A percentile compares a stretch with the other conserved stretches of the same genome.
Conservation (phyloP, 2,888 invertebrate species). For the Hydraecia micacea region DNA sequence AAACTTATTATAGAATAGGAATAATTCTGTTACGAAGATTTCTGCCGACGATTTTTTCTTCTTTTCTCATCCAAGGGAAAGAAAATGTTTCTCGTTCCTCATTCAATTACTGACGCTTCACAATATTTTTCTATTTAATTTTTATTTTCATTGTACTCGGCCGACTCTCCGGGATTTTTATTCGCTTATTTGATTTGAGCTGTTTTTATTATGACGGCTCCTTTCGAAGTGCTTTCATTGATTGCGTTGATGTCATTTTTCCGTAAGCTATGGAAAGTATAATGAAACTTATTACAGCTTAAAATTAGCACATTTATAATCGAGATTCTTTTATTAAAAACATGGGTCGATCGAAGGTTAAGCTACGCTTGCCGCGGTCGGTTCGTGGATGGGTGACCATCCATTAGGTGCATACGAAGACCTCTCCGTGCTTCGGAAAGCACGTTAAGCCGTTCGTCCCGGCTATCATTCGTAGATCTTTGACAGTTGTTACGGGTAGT, state of each 20-base stretch:
- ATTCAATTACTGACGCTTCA: constrained; percentile 85
- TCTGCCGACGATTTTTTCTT: constrained; percentile 74
- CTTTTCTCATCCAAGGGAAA: constrained; percentile 60
- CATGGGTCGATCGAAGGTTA: neutral
- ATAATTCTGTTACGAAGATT: constrained; percentile 85
- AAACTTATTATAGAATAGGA: constrained; percentile 87
- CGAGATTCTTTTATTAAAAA: neutral
- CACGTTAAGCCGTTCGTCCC: neutral
- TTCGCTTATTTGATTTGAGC: constrained; percentile 80
- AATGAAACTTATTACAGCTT: neutral
- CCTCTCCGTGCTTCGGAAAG: neutral
- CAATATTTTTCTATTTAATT: constrained; percentile 88
- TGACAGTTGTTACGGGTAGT: neutral
- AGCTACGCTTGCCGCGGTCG: neutral
- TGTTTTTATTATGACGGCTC: constrained; percentile 61
- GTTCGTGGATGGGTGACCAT: neutral
- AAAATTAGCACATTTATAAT: neutral
- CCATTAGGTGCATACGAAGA: neutral
- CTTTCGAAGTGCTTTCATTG: constrained; percentile 51
- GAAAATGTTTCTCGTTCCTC: constrained; percentile 78
- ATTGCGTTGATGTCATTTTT: constrained; percentile 14
- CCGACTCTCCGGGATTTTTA: constrained; percentile 70
- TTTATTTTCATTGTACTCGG: constrained; percentile 85
- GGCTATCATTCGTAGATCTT: neutral
- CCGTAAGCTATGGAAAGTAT: neutral